These are phyloP conservation scores for Lathronympha strigana DNA, from an alignment of 2,888 invertebrate genomes.

Conservation along the genomic window DNA sequence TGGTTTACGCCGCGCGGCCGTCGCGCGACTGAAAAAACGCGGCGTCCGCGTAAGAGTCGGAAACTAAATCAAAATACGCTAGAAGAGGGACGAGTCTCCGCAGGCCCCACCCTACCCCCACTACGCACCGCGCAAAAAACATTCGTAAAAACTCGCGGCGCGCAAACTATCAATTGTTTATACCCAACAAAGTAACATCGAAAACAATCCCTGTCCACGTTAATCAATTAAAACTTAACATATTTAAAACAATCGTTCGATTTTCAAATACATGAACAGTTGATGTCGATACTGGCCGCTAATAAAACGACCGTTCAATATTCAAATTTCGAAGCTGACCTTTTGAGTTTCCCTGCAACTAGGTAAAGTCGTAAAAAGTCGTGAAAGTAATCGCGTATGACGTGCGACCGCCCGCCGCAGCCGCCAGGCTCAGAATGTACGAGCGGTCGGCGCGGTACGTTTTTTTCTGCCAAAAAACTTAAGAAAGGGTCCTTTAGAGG, in stretches of 20 bases:
- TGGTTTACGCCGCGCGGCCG: slow-evolving; percentile 74
- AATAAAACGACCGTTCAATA: slow-evolving; percentile 8
- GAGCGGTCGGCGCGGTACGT: slow-evolving; percentile 58
- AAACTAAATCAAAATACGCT: slow-evolving; percentile 84
- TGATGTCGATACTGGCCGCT: slow-evolving; percentile 62
- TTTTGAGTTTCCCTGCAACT: slow-evolving; percentile 76
- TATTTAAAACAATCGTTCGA: slow-evolving; percentile 78
- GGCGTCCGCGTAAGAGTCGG: slow-evolving; percentile 82
- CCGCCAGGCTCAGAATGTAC: slow-evolving; percentile 75
- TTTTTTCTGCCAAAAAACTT: slow-evolving; percentile 79
- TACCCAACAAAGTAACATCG: slow-evolving; percentile 68
- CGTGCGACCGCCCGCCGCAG: slow-evolving; percentile 75
- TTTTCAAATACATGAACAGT: slow-evolving; percentile 67
- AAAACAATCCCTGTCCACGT: slow-evolving; percentile 69
- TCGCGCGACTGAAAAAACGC: slow-evolving; percentile 83
- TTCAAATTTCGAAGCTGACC: slow-evolving; percentile 47
- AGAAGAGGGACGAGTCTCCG: slow-evolving; percentile 80
- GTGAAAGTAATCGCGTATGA: slow-evolving; percentile 53
- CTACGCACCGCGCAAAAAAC: slow-evolving; percentile 78
- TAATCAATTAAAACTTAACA: slow-evolving; percentile 77
- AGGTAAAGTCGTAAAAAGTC: slow-evolving; percentile 53
- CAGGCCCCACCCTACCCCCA: slow-evolving; percentile 82
- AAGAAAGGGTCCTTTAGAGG: slow-evolving; percentile 74
- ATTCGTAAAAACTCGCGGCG: slow-evolving; percentile 80
- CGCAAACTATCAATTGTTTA: slow-evolving; percentile 81